phyloP scores from a whole-genome alignment of 2,888 invertebrate species.

The Coleophora flavipennella region DNA sequence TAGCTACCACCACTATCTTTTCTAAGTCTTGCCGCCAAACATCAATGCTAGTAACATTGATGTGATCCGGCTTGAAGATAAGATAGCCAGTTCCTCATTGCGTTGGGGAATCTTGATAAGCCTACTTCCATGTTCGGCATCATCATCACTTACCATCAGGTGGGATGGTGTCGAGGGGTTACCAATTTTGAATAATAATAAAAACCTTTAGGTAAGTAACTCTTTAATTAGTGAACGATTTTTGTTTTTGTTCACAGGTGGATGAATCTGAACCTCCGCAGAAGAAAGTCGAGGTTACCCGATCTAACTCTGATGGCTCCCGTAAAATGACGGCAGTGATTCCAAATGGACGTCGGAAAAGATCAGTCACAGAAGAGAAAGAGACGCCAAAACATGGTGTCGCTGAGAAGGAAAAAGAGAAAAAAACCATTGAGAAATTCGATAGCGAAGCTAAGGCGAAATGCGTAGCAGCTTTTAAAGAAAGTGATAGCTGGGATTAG shows the following conservation, averaged over 20 bases:
- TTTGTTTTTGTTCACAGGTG: slow-evolving; percentile 27
- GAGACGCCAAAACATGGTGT: slow-evolving; percentile 9
- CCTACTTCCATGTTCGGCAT: too few relatives aligned
- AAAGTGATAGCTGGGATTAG: slow-evolving; percentile 61
- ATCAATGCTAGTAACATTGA: too few relatives aligned
- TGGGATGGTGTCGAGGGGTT: too few relatives aligned
- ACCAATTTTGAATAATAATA: too few relatives aligned
- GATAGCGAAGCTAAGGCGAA: slow-evolving; percentile 32
- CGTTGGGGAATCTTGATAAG: too few relatives aligned
- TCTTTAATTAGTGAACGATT: too few relatives aligned
- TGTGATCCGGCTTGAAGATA: too few relatives aligned
- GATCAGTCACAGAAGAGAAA: slow-evolving; percentile 8
- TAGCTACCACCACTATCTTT: too few relatives aligned
- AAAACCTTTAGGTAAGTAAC: too few relatives aligned
- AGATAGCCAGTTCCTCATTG: too few relatives aligned
- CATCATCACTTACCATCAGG: too few relatives aligned
- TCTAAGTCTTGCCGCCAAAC: too few relatives aligned
- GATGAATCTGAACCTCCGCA: slow-evolving; percentile 41
- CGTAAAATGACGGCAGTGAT: slow-evolving; percentile 18
- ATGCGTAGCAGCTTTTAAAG: slow-evolving; percentile 51
- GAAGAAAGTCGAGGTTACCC: slow-evolving; percentile 34
- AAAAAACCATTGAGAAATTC: slow-evolving; percentile 28
- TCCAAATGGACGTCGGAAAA: slow-evolving; percentile 32
- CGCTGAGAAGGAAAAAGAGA: slow-evolving; percentile 15
- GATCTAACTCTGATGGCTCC: slow-evolving; percentile 18